Evolutionary conservation across 2,113 vertebrate species (phyloP).

Genomic region (Tragelaphus buxtoni): DNA sequence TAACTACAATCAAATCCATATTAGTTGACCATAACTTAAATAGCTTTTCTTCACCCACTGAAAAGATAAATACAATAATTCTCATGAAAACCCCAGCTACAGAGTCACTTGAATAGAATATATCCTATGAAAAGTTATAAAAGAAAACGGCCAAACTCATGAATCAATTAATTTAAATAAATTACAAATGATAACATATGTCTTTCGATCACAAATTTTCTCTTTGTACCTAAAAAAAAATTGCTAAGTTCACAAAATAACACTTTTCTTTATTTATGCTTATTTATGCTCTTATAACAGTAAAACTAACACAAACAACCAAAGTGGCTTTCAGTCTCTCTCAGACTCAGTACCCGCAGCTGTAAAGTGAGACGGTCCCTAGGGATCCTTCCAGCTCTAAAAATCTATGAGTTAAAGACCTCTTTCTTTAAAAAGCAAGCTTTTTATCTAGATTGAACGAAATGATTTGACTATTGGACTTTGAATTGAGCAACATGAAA

Average conservation of each 20-base stretch:
- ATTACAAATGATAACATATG: background rate
- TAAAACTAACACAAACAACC: conserved; percentile 31
- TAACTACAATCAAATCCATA: background rate
- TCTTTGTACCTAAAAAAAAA: background rate
- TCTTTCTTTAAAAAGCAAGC: conserved; percentile 10
- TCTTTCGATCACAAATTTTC: background rate
- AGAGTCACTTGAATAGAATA: background rate
- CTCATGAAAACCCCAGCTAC: background rate
- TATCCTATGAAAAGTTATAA: background rate
- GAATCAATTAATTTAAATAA: background rate
- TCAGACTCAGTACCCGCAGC: background rate
- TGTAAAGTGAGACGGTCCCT: background rate
- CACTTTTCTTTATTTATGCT: background rate
- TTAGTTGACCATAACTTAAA: background rate
- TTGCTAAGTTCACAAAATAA: conserved; percentile 3
- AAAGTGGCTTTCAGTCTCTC: background rate
- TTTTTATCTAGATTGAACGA: conserved; percentile 29
- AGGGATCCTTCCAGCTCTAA: background rate
- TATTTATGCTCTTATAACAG: background rate
- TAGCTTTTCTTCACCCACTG: background rate
- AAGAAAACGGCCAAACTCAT: background rate
- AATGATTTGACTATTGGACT: conserved; percentile 47
- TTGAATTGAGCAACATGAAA: conserved; percentile 23
- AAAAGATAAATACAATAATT: background rate
- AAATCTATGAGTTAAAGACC: conserved; percentile 30